Base-by-base conservation (phyloP, 2,888 invertebrate genomes). In the Isotomurus palustris region DNA sequence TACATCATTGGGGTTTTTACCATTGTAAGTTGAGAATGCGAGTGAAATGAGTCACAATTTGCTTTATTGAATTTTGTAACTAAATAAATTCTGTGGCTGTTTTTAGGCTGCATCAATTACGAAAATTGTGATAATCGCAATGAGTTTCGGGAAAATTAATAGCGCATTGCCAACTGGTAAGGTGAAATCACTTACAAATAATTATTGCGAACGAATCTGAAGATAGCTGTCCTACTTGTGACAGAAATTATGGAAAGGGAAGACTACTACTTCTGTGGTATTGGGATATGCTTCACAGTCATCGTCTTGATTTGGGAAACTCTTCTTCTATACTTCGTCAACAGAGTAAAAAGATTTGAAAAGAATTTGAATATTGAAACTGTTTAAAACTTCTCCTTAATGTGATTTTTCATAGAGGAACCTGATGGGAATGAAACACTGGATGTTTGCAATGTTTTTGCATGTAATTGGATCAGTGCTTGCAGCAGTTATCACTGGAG, bases 381-480 rank as follows among this genome's bases (percentile, higher is more conserved):
- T 10, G 12, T 14, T 10, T 32, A 12, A 12, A 32, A 32, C 14
- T 32, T 32, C 8, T 32, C 32, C 14, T 8, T 32, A 32, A 32
- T n/a, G n/a, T n/a, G n/a, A n/a, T n/a, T n/a, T n/a, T n/a, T n/a
- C n/a, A n/a, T 35, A 56, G 56, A 49, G 56, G 24, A 43, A 41
- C 4, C 6, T 56, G 6, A 1, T 10, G 6, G 56, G 50, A 32
- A 54, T 63, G 32, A 54, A 63, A 21, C 55, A 57, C 44, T 64
- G 60, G 60, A 53, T 64, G 53, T 38, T 50, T 35, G 53, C 56
- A 0, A 53, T 50, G 3, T 21, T 64, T 12, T 2, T 64, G 2
- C 21, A 51, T 22, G 44, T 58, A 28, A 28, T 60, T 3, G 27
- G 54, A 3, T 19, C 49, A 6, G 29, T 25, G 21, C 28, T 60